Conservation (phyloP, 1,140 invertebrate species). For the Meloidogyne floridensis region DNA sequence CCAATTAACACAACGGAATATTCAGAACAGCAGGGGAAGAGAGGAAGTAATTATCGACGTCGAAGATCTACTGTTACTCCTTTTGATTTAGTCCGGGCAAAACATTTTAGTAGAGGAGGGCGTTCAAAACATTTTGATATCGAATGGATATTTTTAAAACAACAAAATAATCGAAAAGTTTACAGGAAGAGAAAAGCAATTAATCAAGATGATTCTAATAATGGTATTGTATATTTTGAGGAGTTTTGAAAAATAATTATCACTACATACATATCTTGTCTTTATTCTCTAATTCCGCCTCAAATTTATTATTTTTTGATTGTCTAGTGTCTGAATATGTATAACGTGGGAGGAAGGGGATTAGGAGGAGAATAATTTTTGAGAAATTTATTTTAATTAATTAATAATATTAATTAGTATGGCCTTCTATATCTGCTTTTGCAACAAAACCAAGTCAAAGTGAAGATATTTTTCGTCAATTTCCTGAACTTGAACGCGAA, state of each 20-base stretch:
- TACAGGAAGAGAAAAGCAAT: neutral
- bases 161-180: neutral
- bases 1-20: slow-evolving; percentile 70
- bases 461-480: slow-evolving; percentile 57
- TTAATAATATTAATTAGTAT: too few species aligned
- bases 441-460: slow-evolving; percentile 20
- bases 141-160: slow-evolving; percentile 22
- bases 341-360: too few species aligned
- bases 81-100: neutral
- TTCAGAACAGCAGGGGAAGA: slow-evolving; percentile 42
- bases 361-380: too few species aligned
- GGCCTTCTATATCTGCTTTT: neutral
- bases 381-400: too few species aligned
- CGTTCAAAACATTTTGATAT: slow-evolving; percentile 19
- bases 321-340: too few species aligned
- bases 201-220: too few species aligned
- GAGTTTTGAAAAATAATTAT: too few species aligned
- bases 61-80: neutral
- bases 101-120: neutral
- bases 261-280: too few species aligned
- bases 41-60: slow-evolving; percentile 40
- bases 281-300: too few species aligned
- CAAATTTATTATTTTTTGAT: too few species aligned
- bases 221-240: too few species aligned
- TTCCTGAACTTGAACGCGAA: slow-evolving; percentile 54